A percentile compares a stretch with the other conserved stretches of the same genome.
Evolutionary conservation across 2,888 invertebrate species (phyloP).

Genomic region (Hyposoter dolosus): DNA sequence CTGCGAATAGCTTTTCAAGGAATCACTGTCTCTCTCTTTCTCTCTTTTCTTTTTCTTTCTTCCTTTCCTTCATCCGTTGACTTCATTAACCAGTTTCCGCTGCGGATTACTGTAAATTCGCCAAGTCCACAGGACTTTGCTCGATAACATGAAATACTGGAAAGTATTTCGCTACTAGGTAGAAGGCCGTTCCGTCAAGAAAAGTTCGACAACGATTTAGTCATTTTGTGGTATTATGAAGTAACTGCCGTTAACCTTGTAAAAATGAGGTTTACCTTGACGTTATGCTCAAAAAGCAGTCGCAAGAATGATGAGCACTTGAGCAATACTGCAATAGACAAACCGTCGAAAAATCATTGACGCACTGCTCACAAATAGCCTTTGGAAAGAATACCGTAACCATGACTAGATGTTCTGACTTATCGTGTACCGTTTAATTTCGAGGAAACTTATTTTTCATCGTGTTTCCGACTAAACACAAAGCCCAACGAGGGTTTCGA

Average conservation of each 20-base stretch:
- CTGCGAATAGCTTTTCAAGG: constrained; percentile 7
- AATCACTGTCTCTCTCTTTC: constrained; percentile 19
- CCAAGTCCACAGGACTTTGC: not conserved
- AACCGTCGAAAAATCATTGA: not conserved
- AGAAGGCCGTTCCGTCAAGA: not conserved
- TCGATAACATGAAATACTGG: constrained; percentile 7
- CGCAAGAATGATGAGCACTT: not conserved
- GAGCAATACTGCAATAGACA: not conserved
- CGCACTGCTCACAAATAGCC: not conserved
- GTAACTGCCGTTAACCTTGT: not conserved
- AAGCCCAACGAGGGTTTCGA: constrained; percentile 32
- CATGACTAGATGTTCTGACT: constrained; percentile 4
- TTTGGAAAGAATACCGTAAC: not conserved
- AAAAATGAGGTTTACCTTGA: not conserved
- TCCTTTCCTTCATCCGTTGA: constrained; percentile 1
- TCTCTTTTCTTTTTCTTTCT: not conserved
- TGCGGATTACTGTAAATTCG: constrained; percentile 40
- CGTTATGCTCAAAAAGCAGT: not conserved
- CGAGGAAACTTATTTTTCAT: constrained; percentile 10
- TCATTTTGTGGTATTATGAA: not conserved
- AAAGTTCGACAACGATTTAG: not conserved
- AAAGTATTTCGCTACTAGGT: not conserved
- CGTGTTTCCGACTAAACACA: constrained; percentile 12
- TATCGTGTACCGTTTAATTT: constrained; percentile 13
- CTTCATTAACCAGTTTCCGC: constrained; percentile 47